Base-by-base conservation (phyloP, 2,888 invertebrate genomes). In the Drosophila quasianomalipes region DNA sequence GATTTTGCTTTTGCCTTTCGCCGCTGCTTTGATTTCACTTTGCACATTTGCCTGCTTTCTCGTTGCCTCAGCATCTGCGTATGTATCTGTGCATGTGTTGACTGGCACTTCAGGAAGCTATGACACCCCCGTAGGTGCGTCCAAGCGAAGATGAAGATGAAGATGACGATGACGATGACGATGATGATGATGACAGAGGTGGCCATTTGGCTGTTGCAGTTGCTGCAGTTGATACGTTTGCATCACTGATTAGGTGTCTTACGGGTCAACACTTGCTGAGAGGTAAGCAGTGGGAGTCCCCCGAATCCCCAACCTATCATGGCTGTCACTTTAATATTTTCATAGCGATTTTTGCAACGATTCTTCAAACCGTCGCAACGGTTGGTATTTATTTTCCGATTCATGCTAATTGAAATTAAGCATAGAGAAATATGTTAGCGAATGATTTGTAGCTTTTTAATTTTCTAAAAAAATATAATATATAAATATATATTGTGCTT, bases 1-100 rank as follows among this genome's bases (percentile, higher is more conserved):
- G 76, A 79, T 61, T 61, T 52, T 67, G 51, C 54, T 62, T 62
- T 60, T 44, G 59, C 62, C 59, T 64, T 59, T 72, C 57, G 54
- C 14, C 49, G 57, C 47, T 66, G 52, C 81, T 71, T 77, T 81
- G 77, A 81, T 81, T 81, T 78, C 77, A 78, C 77, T 81, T 78
- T 71, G 44, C 77, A 60, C 72, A 61, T 62, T 71, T 54, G n/a
- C 30, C 65, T 31, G 7, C 51, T 10, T n/a, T 30, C 22, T 47
- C 30, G 19, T 31, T 9, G 35, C n/a, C 16, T 35, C 44, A 44
- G 35, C 33, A 28, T 26, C 33, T 60, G 44, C 59, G 6, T 31
- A 12, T 54, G 30, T 16, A 14, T 7, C 53, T 41, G 59, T 44
- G 33, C 22, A 33, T 63, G 76, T 81, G 81, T 55, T 77, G 81